Evolutionary conservation across 2,797 vertebrate species (phyloP), one percentile per base, ranked within the genome.

Genomic region (Tokudaia tokunoshimensis): DNA sequence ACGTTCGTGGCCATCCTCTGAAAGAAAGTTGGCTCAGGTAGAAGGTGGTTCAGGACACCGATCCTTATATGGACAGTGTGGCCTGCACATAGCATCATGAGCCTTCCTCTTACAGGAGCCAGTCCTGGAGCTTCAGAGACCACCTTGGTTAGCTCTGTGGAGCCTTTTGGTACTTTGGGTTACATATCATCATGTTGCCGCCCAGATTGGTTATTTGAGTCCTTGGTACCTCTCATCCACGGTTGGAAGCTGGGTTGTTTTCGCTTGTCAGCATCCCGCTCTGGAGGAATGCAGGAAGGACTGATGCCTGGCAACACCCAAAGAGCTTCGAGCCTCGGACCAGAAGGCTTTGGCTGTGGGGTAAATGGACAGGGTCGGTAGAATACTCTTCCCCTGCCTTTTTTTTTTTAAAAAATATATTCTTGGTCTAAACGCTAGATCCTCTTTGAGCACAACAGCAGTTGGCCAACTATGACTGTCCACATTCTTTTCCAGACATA

Each of bases 231-330:
- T 96, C 80, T 85, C 55, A 24, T 26, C 52, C 52, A 80, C 84
- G 83, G 83, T 85, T 97, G 81, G 85, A 95, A 96, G 59, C 31
- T 72, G 91, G 67, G 61, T 92, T 94, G 70, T 97, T 96, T 96
- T 78, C 37, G 86, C 47, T 79, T 87, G 67, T 87, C 88, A 63
- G 87, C 31, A 89, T 57, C 59, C 81, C 80, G 57, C 70, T 34
- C 95, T 92, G 78, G 83, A 96, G 74, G 92, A 97, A 95, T 96
- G 84, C 52, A 65, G 55, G 63, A 83, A 94, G 22, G 47, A 8
- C n/a, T 50, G 84, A 89, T 34, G 70, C 26, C 55, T 57, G 83
- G 52, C 59, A 61, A 26, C 31, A 50, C 52, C 8, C 80, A 91
- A 80, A 92, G 50, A 83, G 57, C 76, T 91, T 29, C 65, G 87